Evolutionary conservation across 2,797 vertebrate genomes (phyloP), one percentile per base, ranked within the genome.

Genomic region (Paedocypris micromegethes): DNA sequence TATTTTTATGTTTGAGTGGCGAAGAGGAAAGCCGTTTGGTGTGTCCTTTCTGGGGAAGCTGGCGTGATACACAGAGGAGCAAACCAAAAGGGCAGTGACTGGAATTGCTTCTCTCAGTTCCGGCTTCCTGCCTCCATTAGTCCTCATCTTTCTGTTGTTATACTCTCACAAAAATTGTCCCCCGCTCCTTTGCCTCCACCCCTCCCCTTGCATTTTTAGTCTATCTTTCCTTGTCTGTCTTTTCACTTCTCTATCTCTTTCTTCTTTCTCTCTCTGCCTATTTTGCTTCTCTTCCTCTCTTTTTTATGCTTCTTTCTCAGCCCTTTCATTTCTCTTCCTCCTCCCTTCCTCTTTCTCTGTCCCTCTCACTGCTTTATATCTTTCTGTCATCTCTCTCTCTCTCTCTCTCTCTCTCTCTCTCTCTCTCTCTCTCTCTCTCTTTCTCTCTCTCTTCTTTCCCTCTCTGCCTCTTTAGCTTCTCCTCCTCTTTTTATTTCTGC

Each of bases 11-110:
- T 49, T 43, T 9, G 40, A 46, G 49, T 45, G 5, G 9, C 49
- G 42, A 49, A 40, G 45, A 64, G 43, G 37, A 45, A 65, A 60
- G 52, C 45, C 49, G 46, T 46, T 70, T 53, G 51, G 45, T 67
- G 64, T 64, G 64, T 77, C 42, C 58, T 61, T 41, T 73, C 72
- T 60, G 55, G 68, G 65, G 62, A 78, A 44, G 57, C 68, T 70
- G 72, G 71, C 42, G 66, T 74, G 66, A 77, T 72, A 75, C 72
- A 69, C 73, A 52, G 59, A 75, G 77, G 74, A 79, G 70, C 75
- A 65, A 72, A 66, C 71, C 64, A 70, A 76, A 73, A 77, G 77
- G 75, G 63, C 64, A 70, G 57, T 54, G 55, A 73, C 63, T 70
- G 62, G 47, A 49, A 64, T 73, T 7, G 38, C 45, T 47, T 70